phyloP scores from a whole-genome alignment of 1,140 invertebrate species.

The Hylyphantes graminicola region DNA sequence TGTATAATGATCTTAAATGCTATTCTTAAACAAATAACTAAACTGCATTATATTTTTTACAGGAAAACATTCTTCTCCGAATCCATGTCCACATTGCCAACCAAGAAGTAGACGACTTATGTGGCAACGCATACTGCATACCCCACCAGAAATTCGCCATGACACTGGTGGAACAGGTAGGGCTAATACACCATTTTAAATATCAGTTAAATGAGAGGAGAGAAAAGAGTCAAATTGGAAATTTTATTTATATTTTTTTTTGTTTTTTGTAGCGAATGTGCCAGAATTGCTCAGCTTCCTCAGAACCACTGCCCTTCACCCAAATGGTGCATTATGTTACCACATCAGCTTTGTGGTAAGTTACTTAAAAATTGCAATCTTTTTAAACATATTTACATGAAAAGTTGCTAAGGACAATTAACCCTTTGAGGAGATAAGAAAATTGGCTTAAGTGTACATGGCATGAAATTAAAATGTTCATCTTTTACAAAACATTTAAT shows the following conservation, averaged over 20 bases:
- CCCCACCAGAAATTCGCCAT: slow-evolving; percentile 96
- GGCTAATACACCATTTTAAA: neutral
- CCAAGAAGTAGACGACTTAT: slow-evolving; percentile 82
- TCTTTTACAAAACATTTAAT: too few relatives aligned
- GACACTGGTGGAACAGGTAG: slow-evolving; percentile 88
- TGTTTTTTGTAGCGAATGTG: slow-evolving; percentile 77
- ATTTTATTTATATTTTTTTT: neutral
- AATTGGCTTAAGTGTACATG: too few relatives aligned
- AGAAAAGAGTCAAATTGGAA: neutral
- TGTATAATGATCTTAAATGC: neutral
- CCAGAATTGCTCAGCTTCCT: slow-evolving; percentile 89
- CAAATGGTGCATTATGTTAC: slow-evolving; percentile 99
- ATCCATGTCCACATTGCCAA: slow-evolving; percentile 92
- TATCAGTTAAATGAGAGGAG: neutral
- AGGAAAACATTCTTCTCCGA: slow-evolving; percentile 89
- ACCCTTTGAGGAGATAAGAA: neutral
- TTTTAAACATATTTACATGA: neutral
- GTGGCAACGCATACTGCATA: slow-evolving; percentile 89
- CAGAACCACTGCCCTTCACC: slow-evolving; percentile 91
- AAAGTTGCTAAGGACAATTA: neutral
- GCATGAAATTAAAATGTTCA: too few relatives aligned
- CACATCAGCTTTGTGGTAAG: slow-evolving; percentile 81
- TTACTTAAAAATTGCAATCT: neutral
- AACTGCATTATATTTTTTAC: slow-evolving; percentile 62
- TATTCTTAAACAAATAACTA: neutral